phyloP scores from a whole-genome alignment of 2,888 invertebrate species.

The Pollenia griseotomentosa region DNA sequence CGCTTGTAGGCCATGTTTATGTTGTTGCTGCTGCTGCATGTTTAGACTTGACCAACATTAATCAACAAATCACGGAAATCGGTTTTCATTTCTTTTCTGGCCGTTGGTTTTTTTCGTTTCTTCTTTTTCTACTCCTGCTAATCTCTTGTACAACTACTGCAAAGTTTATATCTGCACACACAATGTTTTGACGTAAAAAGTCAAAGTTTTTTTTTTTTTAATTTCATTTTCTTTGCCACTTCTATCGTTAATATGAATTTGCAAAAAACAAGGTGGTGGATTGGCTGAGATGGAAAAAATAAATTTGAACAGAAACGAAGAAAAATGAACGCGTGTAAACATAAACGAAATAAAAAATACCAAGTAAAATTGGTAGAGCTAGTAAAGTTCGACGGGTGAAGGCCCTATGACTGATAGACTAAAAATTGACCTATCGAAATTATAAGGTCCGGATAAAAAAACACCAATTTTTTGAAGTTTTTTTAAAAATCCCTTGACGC shows the following conservation, averaged over 20 bases:
- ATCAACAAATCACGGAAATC: conserved; percentile 75
- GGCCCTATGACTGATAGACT: not conserved
- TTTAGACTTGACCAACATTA: conserved; percentile 74
- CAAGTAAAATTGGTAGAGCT: conserved; percentile 18
- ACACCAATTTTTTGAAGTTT: too few relatives aligned
- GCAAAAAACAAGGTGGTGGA: conserved; percentile 53
- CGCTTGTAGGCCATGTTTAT: conserved; percentile 70
- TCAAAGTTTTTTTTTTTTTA: conserved; percentile 62
- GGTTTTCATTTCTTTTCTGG: conserved; percentile 65
- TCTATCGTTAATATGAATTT: conserved; percentile 27
- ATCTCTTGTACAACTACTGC: conserved; percentile 58
- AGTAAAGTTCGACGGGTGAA: not conserved
- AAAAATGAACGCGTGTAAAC: conserved; percentile 59
- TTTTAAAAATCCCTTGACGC: too few relatives aligned
- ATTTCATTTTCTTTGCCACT: conserved; percentile 35
- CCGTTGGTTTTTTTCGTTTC: conserved; percentile 1
- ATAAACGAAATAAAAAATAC: conserved; percentile 36
- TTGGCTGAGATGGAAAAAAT: conserved; percentile 40
- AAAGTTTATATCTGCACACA: conserved; percentile 65
- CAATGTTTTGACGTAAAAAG: conserved; percentile 71
- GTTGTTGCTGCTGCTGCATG: conserved; percentile 62
- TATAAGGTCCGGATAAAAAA: too few relatives aligned
- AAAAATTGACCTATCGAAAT: too few relatives aligned
- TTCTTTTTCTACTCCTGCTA: conserved; percentile 4
- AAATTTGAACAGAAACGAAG: conserved; percentile 51